These are phyloP conservation scores for Drosophila rhopaloa DNA, from an alignment of 1,140 invertebrate genomes.

Conservation along the genomic window DNA sequence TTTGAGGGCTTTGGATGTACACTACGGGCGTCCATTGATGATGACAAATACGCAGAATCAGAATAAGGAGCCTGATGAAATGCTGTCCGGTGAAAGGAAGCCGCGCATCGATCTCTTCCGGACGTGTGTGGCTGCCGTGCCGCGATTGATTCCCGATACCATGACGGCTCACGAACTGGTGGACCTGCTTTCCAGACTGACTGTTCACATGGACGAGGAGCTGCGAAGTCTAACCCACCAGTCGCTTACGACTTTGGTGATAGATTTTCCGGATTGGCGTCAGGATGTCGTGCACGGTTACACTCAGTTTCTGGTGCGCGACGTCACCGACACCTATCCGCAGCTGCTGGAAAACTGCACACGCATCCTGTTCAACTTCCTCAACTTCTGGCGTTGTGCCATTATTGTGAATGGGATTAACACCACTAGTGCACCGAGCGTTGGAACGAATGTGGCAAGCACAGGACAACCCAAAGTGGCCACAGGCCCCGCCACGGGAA, in stretches of 20 bases:
- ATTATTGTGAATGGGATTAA: conserved; percentile 84
- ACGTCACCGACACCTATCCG: conserved; percentile 95
- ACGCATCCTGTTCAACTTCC: conserved; percentile 95
- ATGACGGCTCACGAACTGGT: conserved; percentile 97
- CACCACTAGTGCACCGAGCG: conserved; percentile 14
- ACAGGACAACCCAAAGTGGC: conserved; percentile 5
- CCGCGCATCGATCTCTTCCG: conserved; percentile 98
- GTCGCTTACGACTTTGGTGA: conserved; percentile 97
- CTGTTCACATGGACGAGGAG: conserved; percentile 97
- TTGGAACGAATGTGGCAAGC: conserved; percentile 4
- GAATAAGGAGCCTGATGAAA: conserved; percentile 98
- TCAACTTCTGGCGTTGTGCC: conserved; percentile 96
- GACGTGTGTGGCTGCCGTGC: conserved; percentile 99
- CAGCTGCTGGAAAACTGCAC: conserved; percentile 97
- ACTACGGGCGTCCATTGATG: conserved; percentile 97
- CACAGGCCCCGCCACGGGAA: neutral
- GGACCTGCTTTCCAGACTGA: conserved; percentile 95
- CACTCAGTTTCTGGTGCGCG: conserved; percentile 96
- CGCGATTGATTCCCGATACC: conserved; percentile 97
- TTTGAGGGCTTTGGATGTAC: conserved; percentile 96
- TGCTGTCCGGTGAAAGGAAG: conserved; percentile 98
- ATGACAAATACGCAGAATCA: conserved; percentile 98
- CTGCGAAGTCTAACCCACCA: conserved; percentile 96
- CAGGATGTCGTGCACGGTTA: conserved; percentile 98
- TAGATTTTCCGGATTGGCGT: conserved; percentile 98